Percentiles rank a stretch among this genome's conserved stretches.
Conservation (phyloP, 2,113 vertebrate genomes). For the Megalops atlanticus region DNA sequence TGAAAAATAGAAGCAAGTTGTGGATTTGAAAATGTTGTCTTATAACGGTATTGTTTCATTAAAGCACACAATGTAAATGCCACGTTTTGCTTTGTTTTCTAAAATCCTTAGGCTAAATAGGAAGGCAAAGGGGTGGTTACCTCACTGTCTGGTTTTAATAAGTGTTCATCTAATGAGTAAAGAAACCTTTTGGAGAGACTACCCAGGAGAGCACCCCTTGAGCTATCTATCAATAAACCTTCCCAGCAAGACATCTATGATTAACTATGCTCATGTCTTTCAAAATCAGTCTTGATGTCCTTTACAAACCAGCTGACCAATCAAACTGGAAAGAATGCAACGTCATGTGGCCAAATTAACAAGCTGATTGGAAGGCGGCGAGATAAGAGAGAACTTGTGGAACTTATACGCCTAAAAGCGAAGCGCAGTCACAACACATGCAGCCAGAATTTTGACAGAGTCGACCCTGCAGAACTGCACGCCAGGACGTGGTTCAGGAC, state of each 20-base stretch:
- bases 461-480: conserved; percentile 8
- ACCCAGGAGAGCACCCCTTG: conserved; percentile 43
- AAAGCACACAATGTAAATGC: too few species aligned
- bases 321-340: conserved; percentile 38
- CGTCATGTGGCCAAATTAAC: conserved; percentile 57
- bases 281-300: conserved; percentile 48
- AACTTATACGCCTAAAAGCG: conserved; percentile 53
- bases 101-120: too few species aligned
- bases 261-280: conserved; percentile 50
- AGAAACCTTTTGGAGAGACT: too few species aligned
- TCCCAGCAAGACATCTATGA: conserved; percentile 49
- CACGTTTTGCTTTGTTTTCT: too few species aligned
- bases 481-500: conserved; percentile 31
- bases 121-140: too few species aligned
- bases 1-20: not conserved
- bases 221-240: conserved; percentile 48
- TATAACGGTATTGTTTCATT: too few species aligned
- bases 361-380: conserved; percentile 64
- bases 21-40: too few species aligned
- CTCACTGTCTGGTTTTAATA: too few species aligned
- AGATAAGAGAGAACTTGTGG: conserved; percentile 57
- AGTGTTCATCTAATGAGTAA: too few species aligned
- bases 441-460: conserved; percentile 16
- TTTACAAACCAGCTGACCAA: conserved; percentile 56
- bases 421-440: conserved; percentile 26